phyloP scores from a whole-genome alignment of 2,113 vertebrate genomes.

The Apodemus sylvaticus region DNA sequence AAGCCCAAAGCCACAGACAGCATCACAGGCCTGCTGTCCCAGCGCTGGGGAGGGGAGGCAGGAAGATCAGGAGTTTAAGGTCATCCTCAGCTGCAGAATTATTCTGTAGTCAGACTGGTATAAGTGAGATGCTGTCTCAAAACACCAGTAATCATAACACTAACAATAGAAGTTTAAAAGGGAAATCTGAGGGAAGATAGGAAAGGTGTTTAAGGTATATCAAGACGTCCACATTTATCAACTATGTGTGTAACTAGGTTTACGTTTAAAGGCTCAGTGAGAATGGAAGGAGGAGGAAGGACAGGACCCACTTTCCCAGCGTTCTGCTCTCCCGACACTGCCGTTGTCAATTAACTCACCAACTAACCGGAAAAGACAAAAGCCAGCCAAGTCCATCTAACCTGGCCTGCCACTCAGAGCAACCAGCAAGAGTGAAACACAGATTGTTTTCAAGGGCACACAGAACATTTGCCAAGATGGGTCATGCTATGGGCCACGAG shows the following conservation, averaged over 20 bases:
- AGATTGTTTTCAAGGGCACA: background rate
- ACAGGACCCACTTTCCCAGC: background rate
- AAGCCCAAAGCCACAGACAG: background rate
- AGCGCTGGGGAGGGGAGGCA: background rate
- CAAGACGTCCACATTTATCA: background rate
- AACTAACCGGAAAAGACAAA: background rate
- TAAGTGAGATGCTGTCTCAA: background rate
- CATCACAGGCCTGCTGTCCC: background rate
- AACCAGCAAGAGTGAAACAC: background rate
- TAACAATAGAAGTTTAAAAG: background rate
- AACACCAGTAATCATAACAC: background rate
- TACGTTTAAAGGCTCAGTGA: background rate
- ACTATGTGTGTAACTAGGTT: background rate
- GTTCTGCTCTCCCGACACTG: background rate
- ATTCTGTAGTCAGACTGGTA: background rate
- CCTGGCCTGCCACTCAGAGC: background rate
- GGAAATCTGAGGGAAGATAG: background rate
- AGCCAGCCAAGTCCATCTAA: background rate
- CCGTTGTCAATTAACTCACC: background rate
- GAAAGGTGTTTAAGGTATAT: background rate
- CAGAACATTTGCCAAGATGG: background rate
- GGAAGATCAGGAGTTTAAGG: background rate
- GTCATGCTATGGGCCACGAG: background rate
- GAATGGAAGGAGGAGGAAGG: too few species aligned
- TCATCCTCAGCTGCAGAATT: background rate